phyloP scores from a whole-genome alignment of 2,888 invertebrate species.

The Xiphydria camelus region DNA sequence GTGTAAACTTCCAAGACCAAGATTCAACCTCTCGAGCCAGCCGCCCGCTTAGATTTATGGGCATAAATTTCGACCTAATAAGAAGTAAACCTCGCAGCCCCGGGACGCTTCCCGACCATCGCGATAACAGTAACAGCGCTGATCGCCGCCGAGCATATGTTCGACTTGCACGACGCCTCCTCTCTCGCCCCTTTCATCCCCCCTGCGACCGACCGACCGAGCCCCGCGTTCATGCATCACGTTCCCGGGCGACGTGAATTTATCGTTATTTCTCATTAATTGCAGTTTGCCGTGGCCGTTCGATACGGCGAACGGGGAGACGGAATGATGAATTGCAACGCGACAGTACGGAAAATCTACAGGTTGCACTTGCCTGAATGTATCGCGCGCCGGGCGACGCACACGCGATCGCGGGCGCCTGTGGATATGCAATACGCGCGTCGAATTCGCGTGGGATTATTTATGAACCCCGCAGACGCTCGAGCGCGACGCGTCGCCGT shows the following conservation, averaged over 20 bases:
- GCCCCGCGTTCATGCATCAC: too few relatives aligned
- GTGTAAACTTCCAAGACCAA: constrained; percentile 39
- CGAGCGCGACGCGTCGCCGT: too few relatives aligned
- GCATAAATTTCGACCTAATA: constrained; percentile 43
- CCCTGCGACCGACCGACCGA: too few relatives aligned
- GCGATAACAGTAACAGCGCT: background rate
- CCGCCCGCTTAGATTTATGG: constrained; percentile 44
- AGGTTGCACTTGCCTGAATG: too few relatives aligned
- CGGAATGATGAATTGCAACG: constrained; percentile 3
- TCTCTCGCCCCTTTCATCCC: too few relatives aligned
- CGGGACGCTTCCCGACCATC: background rate
- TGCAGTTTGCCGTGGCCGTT: constrained; percentile 4
- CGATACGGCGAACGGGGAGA: constrained; percentile 1
- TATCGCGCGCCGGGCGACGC: too few relatives aligned
- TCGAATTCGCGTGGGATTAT: too few relatives aligned
- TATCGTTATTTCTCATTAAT: constrained; percentile 7
- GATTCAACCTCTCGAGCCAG: constrained; percentile 42
- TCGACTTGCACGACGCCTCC: too few relatives aligned
- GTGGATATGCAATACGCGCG: too few relatives aligned
- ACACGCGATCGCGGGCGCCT: too few relatives aligned
- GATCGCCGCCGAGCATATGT: too few relatives aligned
- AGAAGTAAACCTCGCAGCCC: constrained; percentile 17
- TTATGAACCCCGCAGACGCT: too few relatives aligned
- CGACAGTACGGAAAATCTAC: constrained; percentile 4
- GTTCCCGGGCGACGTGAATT: background rate